Evolutionary conservation across 2,888 invertebrate species (phyloP), one percentile per base, ranked within the genome.

Genomic region (Lasioglossum malachurum): DNA sequence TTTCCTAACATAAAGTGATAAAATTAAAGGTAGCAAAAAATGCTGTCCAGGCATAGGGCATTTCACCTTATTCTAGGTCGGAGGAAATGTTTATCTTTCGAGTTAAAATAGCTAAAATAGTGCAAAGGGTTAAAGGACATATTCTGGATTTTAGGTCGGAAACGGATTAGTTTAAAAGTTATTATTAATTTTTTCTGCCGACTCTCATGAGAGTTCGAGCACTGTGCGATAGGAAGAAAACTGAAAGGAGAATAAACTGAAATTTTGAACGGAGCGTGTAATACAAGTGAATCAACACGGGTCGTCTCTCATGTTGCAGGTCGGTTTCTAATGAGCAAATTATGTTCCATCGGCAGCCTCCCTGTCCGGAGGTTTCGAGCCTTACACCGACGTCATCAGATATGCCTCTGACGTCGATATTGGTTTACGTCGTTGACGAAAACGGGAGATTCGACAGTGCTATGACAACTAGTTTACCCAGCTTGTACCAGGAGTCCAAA

Each of bases 381-480:
- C 80, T 87, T 7, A 75, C 87, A 16, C 75, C 90, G 14, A 85
- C 92, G 46, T 72, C 90, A 14, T 83, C 88, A 46, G 93, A 93
- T 46, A 91, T 93, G 41, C 81, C 92, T 7, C 67, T 93, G 35
- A 92, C 93, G 46, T 86, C 94, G 4, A 89, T 95, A 27, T 74
- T 93, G 46, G 88, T 94, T 79, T 95, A 95, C 88, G 92, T 94
- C 7, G 92, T 94, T 46, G 93, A 95, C 86, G 91, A 93, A 74
- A 88, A 92, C 27, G 93, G 94, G 44, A 92, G 89, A 64, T 94
- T 94, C 78, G 94, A 95, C 82, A 87, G 75, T 19, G 67, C 88
- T 8, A 92, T 93, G 91, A 95, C 95, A 16, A 94, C 94, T 83
- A 90, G 90, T 44, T 81, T 95, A 72, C 94, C 94, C n/a, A 91